Percentiles rank a stretch among this genome's conserved stretches.
Evolutionary conservation across 37 sponge, comb jelly and placozoan species (phyloP).

Genomic region (Oscarella lobularis): DNA sequence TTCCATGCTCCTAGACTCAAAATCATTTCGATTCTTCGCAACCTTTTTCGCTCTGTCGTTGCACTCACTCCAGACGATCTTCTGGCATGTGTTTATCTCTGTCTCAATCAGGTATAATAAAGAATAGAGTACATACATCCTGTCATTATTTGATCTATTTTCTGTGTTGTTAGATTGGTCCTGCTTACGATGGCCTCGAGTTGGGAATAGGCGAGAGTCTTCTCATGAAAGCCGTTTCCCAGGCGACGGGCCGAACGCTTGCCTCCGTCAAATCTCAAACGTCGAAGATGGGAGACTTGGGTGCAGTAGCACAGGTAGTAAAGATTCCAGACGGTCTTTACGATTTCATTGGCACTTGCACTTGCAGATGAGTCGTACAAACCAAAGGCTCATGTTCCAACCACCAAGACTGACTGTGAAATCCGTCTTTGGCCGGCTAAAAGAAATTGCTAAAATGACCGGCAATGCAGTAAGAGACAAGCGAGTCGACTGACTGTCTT

Average conservation of each 20-base stretch:
- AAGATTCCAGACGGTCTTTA: neutral
- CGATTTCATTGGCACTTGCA: neutral
- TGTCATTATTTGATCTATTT: neutral
- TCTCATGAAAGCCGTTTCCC: conserved; percentile 72
- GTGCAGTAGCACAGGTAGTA: conserved; percentile 82
- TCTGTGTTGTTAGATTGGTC: conserved; percentile 46
- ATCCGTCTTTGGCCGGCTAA: conserved; percentile 60
- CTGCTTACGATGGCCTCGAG: conserved; percentile 87
- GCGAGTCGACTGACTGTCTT: too few species aligned
- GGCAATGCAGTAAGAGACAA: conserved; percentile 65
- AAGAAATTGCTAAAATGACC: conserved; percentile 70
- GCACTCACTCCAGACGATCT: conserved; percentile 79
- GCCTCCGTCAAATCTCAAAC: conserved; percentile 68
- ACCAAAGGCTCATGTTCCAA: conserved; percentile 89
- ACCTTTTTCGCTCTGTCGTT: conserved; percentile 88
- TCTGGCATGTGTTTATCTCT: conserved; percentile 74
- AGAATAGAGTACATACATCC: neutral
- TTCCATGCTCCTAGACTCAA: conserved; percentile 12
- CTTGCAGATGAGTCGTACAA: conserved; percentile 54
- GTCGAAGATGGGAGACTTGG: conserved; percentile 78
- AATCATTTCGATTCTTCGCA: conserved; percentile 53
- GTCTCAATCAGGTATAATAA: conserved; percentile 73
- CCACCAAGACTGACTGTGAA: conserved; percentile 71
- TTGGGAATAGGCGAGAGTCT: conserved; percentile 80
- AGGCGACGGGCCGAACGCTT: conserved; percentile 64